phyloP scores from a whole-genome alignment of 2,113 vertebrate species.

The Suricata suricatta region DNA sequence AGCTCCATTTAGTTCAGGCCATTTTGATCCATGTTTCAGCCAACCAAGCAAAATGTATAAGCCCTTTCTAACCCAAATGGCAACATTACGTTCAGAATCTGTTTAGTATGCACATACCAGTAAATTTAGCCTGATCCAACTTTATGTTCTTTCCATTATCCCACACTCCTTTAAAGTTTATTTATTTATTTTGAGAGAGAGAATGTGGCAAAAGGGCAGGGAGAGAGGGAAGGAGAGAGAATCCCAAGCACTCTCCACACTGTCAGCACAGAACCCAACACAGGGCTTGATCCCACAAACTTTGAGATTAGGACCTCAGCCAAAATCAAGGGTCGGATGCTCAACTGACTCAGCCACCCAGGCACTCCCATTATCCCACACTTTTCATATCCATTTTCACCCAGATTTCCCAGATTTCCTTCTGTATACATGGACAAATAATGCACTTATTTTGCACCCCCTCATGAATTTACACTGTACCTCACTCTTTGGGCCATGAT shows the following conservation, averaged over 20 bases:
- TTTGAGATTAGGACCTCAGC: too few relatives aligned
- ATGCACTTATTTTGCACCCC: not conserved
- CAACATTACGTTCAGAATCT: not conserved
- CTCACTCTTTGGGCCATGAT: not conserved
- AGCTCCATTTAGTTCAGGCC: not conserved
- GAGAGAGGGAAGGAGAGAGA: too few relatives aligned
- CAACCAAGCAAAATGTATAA: not conserved
- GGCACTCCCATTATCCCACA: not conserved
- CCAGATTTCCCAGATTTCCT: not conserved
- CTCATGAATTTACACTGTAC: not conserved
- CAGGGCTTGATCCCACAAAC: too few relatives aligned
- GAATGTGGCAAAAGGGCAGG: too few relatives aligned
- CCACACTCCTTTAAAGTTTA: not conserved
- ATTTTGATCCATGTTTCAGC: not conserved
- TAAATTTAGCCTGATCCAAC: not conserved
- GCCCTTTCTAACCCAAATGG: not conserved
- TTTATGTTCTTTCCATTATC: constrained; percentile 17
- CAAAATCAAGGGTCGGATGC: too few relatives aligned
- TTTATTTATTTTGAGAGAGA: too few relatives aligned
- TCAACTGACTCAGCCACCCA: too few relatives aligned
- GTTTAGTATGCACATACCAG: not conserved
- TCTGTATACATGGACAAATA: not conserved
- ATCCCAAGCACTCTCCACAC: too few relatives aligned
- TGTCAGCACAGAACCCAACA: too few relatives aligned
- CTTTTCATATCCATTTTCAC: not conserved